Evolutionary conservation across 1,140 invertebrate species (phyloP), one percentile per base, ranked within the genome.

Genomic region (Pristionchus pacificus): DNA sequence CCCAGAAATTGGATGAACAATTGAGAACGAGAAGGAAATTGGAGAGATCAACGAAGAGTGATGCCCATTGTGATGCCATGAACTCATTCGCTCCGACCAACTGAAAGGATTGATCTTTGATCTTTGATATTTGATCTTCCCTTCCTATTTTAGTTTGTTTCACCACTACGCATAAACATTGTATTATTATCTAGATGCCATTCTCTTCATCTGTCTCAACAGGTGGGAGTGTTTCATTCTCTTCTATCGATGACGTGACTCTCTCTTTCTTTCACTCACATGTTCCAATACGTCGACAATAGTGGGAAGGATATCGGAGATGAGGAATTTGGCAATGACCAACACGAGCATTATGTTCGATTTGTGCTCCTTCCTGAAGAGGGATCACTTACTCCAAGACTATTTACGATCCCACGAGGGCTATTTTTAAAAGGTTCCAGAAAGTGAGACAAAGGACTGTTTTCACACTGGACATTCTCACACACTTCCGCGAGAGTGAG

Each of bases 1-100:
- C 77, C 79, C 79, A 81, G 60, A 81, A 81, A 64, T 81, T 81
- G 2, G 80, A 81, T 29, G 79, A 76, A 62, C 80, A 82, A 67
- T 81, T 81, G 49, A 80, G 63, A 13, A 83, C 81, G 19, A 81
- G 57, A 3, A 81, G 70, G 64, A 81, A 81, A 65, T 81, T 81
- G 29, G 70, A 75, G 19, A 83, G 65, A 55, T 81, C 80, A 25
- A 81, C 80, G 63, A 80, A 77, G 2, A 81, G 49, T 19, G 80
- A 81, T 28, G 80, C 80, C 57, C 79, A 30, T 55, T 77, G 65
- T 64, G 68, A 68, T 38, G 64, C 61, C 76, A 81, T 77, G 55
- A 81, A 81, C 10, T 67, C 77, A 38, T 77, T 59, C 27, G 77
- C 70, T 19, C 80, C 80, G 28, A 81, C 75, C 32, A 83, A 60